phyloP scores from a whole-genome alignment of 1,140 invertebrate genomes.

The Diorhabda elongata region DNA sequence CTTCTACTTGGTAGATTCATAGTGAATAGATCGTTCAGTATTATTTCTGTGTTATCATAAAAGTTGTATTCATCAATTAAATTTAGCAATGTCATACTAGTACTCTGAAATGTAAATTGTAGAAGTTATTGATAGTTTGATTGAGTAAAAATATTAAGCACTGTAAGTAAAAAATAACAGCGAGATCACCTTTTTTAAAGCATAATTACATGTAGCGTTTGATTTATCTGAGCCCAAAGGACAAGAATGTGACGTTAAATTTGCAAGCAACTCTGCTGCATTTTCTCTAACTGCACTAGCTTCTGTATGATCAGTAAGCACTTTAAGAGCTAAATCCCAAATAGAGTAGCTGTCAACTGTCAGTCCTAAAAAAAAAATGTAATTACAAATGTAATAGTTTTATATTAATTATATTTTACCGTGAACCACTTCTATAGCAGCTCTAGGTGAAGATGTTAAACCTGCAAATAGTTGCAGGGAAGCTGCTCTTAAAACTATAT shows the following conservation, averaged over 20 bases:
- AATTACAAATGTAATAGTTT: neutral
- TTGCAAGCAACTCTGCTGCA: constrained; percentile 45
- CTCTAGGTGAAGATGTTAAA: constrained; percentile 45
- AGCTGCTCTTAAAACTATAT: constrained; percentile 52
- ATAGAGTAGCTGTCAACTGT: constrained; percentile 26
- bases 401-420: constrained; percentile 23
- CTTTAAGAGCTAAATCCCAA: constrained; percentile 36
- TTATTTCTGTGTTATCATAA: constrained; percentile 22
- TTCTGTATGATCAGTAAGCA: constrained; percentile 47
- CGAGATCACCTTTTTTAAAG: constrained; percentile 9
- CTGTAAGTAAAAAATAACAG: neutral
- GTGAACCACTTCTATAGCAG: constrained; percentile 46
- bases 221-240: constrained; percentile 5
- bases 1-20: constrained; percentile 12
- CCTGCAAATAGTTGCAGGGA: constrained; percentile 51
- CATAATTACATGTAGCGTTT: neutral
- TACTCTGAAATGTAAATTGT: constrained; percentile 20
- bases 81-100: constrained; percentile 1
- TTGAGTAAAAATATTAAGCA: neutral
- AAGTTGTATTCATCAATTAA: constrained; percentile 27
- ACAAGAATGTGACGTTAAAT: constrained; percentile 32
- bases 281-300: constrained; percentile 47
- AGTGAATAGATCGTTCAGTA: constrained; percentile 24
- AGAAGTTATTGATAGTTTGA: neutral
- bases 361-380: constrained; percentile 30